Conservation (phyloP, 2,113 vertebrate genomes). For the Aix galericulata region DNA sequence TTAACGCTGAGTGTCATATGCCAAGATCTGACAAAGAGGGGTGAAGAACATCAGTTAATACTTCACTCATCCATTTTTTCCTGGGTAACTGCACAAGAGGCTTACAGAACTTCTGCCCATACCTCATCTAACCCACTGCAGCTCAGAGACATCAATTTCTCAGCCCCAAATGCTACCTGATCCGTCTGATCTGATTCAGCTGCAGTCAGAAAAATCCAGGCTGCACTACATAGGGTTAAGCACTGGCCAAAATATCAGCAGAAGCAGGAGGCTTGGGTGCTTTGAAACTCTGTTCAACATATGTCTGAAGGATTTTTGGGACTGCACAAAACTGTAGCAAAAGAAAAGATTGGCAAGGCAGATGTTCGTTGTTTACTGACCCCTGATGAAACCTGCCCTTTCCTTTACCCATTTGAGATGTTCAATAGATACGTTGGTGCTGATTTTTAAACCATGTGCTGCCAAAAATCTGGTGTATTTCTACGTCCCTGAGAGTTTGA, state of each 20-base stretch:
- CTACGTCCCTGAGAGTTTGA: conserved; percentile 62
- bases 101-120: neutral
- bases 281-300: conserved; percentile 73
- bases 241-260: conserved; percentile 67
- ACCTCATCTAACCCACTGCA: neutral
- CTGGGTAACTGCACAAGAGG: neutral
- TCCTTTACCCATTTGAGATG: conserved; percentile 72
- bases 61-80: conserved; percentile 35
- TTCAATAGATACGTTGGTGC: conserved; percentile 62
- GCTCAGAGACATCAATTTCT: neutral
- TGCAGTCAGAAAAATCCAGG: conserved; percentile 28
- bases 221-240: conserved; percentile 66
- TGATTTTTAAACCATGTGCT: conserved; percentile 60
- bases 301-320: conserved; percentile 72
- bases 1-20: neutral
- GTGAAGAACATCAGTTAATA: conserved; percentile 36
- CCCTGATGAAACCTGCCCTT: conserved; percentile 71
- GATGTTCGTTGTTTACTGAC: conserved; percentile 75
- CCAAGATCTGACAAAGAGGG: conserved; percentile 38
- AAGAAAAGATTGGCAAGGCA: conserved; percentile 72
- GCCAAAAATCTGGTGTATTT: conserved; percentile 65
- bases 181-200: neutral
- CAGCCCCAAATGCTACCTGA: neutral
- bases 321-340: conserved; percentile 52
- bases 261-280: conserved; percentile 66